Evolutionary conservation across 2,888 invertebrate species (phyloP).

Genomic region (Sycophila texana): DNA sequence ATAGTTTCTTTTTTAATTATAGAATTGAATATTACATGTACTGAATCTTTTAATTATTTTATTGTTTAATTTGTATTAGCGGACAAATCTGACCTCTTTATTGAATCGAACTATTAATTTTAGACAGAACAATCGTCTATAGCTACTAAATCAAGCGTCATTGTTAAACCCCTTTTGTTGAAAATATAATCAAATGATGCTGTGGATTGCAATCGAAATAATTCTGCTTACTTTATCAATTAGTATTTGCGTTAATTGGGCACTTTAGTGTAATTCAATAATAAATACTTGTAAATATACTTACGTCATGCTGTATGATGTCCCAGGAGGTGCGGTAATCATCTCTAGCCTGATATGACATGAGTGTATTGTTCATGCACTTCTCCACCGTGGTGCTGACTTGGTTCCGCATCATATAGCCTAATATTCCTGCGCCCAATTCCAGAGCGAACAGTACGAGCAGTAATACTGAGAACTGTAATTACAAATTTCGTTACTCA

Average conservation of each 20-base stretch:
- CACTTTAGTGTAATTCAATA: neutral
- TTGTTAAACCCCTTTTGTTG: no score
- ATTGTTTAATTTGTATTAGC: no score
- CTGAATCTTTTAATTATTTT: no score
- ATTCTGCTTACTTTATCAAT: no score
- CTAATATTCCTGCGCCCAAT: conserved; percentile 89
- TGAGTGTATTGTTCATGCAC: conserved; percentile 85
- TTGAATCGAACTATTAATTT: no score
- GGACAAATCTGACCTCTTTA: no score
- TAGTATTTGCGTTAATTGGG: neutral
- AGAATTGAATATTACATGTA: no score
- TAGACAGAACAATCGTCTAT: no score
- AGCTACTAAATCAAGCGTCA: no score
- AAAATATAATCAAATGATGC: no score
- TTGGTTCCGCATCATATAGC: conserved; percentile 85
- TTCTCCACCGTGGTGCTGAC: conserved; percentile 82
- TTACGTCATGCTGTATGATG: conserved; percentile 90
- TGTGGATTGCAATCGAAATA: no score
- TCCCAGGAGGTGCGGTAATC: conserved; percentile 87
- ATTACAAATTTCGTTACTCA: conserved; percentile 42
- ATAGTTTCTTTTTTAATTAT: no score
- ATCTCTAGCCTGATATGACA: conserved; percentile 80
- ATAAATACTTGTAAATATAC: conserved; percentile 64
- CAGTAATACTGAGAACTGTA: conserved; percentile 86
- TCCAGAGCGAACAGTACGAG: conserved; percentile 89